These are phyloP conservation scores for Drosophila neonasuta DNA, from an alignment of 2,888 invertebrate species.

Conservation along the genomic window DNA sequence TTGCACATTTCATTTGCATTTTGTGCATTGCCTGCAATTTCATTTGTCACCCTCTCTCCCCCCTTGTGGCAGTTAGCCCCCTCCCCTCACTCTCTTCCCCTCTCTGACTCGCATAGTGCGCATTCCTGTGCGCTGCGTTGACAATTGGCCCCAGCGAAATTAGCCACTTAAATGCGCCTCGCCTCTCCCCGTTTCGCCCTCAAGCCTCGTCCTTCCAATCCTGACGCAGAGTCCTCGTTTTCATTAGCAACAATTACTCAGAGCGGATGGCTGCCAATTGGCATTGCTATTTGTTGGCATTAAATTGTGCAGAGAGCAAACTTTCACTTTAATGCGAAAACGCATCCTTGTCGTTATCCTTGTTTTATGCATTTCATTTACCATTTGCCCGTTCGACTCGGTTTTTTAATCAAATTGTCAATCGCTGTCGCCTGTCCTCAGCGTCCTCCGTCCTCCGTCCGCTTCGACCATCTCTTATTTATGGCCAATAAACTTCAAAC, in stretches of 20 bases:
- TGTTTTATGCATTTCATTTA: slow-evolving; percentile 55
- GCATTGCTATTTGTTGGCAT: slow-evolving; percentile 40
- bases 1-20: slow-evolving; percentile 76
- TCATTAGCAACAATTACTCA: slow-evolving; percentile 78
- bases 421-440: slow-evolving; percentile 64
- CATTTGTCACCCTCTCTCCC: slow-evolving; percentile 58
- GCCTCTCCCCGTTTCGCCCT: not conserved
- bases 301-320: slow-evolving; percentile 48
- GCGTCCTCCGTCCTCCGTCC: slow-evolving; percentile 35
- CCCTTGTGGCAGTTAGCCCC: not conserved
- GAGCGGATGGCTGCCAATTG: slow-evolving; percentile 67
- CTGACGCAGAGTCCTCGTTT: slow-evolving; percentile 33
- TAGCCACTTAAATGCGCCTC: slow-evolving; percentile 73
- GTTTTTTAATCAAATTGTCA: slow-evolving; percentile 77
- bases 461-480: slow-evolving; percentile 62
- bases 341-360: slow-evolving; percentile 45
- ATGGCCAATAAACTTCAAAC: slow-evolving; percentile 78
- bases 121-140: slow-evolving; percentile 56
- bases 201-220: slow-evolving; percentile 6
- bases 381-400: slow-evolving; percentile 28
- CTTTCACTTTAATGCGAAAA: slow-evolving; percentile 67
- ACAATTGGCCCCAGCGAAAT: slow-evolving; percentile 69
- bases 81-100: not conserved
- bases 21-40: slow-evolving; percentile 76
- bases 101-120: slow-evolving; percentile 41